Base-by-base conservation (phyloP, 2,113 vertebrate genomes). In the Azemiops feae region DNA sequence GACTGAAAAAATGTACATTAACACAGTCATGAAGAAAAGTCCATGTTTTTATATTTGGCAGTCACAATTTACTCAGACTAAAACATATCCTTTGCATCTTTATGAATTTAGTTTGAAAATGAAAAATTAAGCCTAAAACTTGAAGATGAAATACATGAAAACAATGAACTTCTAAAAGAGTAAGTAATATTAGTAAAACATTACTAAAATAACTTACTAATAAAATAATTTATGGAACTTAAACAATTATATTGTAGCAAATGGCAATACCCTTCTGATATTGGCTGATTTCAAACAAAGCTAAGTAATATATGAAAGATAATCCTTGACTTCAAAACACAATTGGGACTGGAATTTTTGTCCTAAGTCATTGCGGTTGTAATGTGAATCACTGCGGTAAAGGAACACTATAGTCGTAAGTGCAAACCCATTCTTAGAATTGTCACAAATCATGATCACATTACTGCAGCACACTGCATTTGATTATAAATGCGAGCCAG, bases 41-140 rank as follows among this genome's bases (percentile, higher is more conserved):
- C 25, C 23, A 64, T 64, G 3, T 23, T 81, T 64, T 12, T 55
- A 22, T 27, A 85, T 92, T 92, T 47, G 25, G 45, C 2, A 53
- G 20, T 53, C 22, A 69, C 86, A 25, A 23, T 90, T 0, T 12
- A 12, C 89, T 92, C 95, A 97, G 96, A 64, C 89, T 0, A 96
- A 96, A 97, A 47, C 27, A 2, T 94, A 69, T 91, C 69, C 0
- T 94, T 85, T 96, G 23, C 95, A 1, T 94, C 8, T 89, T 90
- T 94, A 47, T 64, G 88, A 88, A 96, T 97, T 89, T 95, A 99
- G 99, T 98, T 99, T 98, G 98, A 98, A 98, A 99, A 98, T 97
- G 98, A 99, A 97, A 98, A 97, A 95, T 98, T 99, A 90, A 98
- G 97, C 96, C 97, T 98, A 94, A 99, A 99, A 96, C 96, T 99